Conservation (phyloP, 2,797 vertebrate genomes). For the Pseudochirops corinnae region DNA sequence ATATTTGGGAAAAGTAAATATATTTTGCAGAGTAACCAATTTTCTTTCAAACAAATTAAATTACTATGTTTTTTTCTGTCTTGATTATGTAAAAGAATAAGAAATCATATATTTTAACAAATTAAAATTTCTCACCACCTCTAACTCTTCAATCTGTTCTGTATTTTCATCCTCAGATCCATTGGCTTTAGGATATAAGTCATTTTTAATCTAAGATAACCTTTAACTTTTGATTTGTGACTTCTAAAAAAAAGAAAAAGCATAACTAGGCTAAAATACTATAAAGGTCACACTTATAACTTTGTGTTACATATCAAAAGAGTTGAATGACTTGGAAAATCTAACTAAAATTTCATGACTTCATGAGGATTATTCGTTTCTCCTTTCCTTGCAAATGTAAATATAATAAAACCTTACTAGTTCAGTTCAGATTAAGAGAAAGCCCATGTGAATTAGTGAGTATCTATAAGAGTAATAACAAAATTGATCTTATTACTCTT, state of each 20-base stretch:
- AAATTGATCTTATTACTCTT: neutral
- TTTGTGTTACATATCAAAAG: neutral
- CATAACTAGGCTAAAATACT: neutral
- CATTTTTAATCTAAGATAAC: constrained; percentile 98
- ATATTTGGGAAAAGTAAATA: constrained; percentile 35
- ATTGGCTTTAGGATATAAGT: constrained; percentile 94
- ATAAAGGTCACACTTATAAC: neutral
- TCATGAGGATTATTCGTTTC: neutral
- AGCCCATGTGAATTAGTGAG: neutral
- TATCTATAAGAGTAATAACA: neutral
- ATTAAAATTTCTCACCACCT: constrained; percentile 90
- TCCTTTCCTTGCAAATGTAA: neutral
- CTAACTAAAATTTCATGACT: neutral
- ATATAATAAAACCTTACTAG: neutral
- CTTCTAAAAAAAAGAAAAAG: constrained; percentile 84
- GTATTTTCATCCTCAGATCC: constrained; percentile 91
- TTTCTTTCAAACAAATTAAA: constrained; percentile 37
- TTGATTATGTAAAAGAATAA: constrained; percentile 29
- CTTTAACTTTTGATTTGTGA: constrained; percentile 97
- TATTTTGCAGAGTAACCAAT: constrained; percentile 36
- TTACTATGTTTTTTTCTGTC: constrained; percentile 48
- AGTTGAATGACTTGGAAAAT: neutral
- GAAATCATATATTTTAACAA: constrained; percentile 55
- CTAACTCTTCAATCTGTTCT: constrained; percentile 92
- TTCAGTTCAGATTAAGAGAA: neutral